Evolutionary conservation across 2,888 invertebrate species (phyloP), one percentile per base, ranked within the genome.

Genomic region (Lasioglossum calceatum): DNA sequence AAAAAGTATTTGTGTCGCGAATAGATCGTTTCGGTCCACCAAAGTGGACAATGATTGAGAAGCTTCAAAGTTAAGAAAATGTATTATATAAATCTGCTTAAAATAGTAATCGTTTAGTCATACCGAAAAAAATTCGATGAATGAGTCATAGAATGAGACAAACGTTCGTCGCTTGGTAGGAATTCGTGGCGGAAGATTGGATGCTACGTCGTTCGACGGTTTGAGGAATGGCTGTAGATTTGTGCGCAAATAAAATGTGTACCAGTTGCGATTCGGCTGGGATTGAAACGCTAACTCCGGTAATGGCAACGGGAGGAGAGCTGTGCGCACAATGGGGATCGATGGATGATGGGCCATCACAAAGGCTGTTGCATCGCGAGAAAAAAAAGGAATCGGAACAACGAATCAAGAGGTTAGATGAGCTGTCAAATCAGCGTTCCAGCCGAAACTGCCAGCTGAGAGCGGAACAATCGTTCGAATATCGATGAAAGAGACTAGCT

Each of bases 341-440:
- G 74, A 74, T 81, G 79, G 77, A 42, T 67, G 79, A 47, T 61
- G 39, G 72, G 61, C 27, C 67, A 70, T 61, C 81, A 89, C 83
- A 89, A 86, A 86, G 88, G 84, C 67, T 67, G 84, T 81, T 75
- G 74, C 76, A 44, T 71, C 44, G 61, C n/a, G 10, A 72, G 12
- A 7, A 83, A 86, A 86, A 90, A 90, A 79, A 84, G 77, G 39
- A 84, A 77, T 87, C 80, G 77, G 81, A 81, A 86, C 88, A 90
- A 89, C 89, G 90, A 88, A 88, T 91, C 88, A 80, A 81, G 82
- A 89, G 89, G 87, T 91, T 83, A 88, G 88, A 87, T 82, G 85
- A 88, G 89, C 86, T 88, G 91, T 90, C 89, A 91, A 91, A 91
- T 91, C 91, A 86, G 88, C 88, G 87, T 84, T 87, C 87, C 87